phyloP scores from a whole-genome alignment of 2,113 vertebrate species.

The Corythoichthys intestinalis region DNA sequence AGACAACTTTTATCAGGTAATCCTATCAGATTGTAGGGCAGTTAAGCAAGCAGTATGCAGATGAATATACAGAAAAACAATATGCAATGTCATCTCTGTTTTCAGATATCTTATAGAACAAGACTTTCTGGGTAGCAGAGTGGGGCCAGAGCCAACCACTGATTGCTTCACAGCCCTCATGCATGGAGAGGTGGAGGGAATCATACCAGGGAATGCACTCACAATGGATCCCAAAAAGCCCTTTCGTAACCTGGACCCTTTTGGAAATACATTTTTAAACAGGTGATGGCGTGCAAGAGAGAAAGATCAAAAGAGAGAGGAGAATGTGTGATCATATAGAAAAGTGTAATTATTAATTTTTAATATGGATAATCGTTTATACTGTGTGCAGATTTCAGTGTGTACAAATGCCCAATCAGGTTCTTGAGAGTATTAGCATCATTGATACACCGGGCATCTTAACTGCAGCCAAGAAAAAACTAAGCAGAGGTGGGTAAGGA shows the following conservation, averaged over 20 bases:
- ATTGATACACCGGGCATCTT: conserved; percentile 86
- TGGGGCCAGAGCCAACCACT: conserved; percentile 87
- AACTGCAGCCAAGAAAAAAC: conserved; percentile 79
- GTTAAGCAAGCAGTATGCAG: not conserved
- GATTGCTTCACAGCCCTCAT: conserved; percentile 88
- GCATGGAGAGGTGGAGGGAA: conserved; percentile 74
- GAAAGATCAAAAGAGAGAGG: not conserved
- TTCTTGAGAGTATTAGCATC: conserved; percentile 83
- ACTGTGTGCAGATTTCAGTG: conserved; percentile 77
- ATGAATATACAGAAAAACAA: not conserved
- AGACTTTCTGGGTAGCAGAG: conserved; percentile 81
- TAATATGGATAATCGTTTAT: conserved; percentile 2
- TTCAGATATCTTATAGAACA: conserved; percentile 84
- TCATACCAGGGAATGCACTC: conserved; percentile 83
- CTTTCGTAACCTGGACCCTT: conserved; percentile 85
- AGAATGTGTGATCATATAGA: not conserved
- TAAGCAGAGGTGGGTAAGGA: conserved; percentile 74
- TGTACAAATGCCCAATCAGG: conserved; percentile 80
- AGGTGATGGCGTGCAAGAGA: conserved; percentile 64
- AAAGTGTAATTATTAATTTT: not conserved
- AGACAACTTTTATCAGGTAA: conserved; percentile 86
- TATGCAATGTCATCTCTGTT: not conserved
- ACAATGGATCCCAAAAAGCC: conserved; percentile 84
- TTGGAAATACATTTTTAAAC: conserved; percentile 86
- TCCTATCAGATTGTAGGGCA: not conserved